Evolutionary conservation across 2,113 vertebrate species (phyloP), one percentile per base, ranked within the genome.

Genomic region (Alaudala cheleensis): DNA sequence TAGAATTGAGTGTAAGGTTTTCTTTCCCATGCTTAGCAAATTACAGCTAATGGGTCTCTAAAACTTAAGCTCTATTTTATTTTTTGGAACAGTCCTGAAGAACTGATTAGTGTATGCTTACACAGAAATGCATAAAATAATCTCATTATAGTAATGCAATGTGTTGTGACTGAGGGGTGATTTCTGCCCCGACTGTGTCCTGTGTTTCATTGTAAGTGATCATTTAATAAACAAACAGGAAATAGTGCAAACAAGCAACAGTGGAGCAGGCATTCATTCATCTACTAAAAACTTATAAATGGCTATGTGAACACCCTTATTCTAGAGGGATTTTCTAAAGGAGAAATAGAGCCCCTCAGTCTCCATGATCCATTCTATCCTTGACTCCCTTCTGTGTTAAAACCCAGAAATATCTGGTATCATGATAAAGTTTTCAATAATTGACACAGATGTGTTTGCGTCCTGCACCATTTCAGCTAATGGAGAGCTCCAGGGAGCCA

Each of bases 351-450:
- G 10, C 16, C 42, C 13, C 40, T 94, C 49, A 24, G 13, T n/a
- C 42, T 69, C 47, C 40, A 34, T 34, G 42, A 87, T 42, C 54
- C 53, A 51, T 56, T 85, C 29, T 51, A 37, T 47, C 51, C 34
- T 90, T 1, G 11, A 51, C 19, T 58, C 31, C 21, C 62, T 69
- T 81, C 28, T 58, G 4, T 44, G 60, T 54, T 85, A 44, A 82
- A 83, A 45, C 12, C 33, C 37, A 64, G 74, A 91, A 90, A 70
- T 91, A 83, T 45, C 47, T 62, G 65, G 71, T 86, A 71, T 92
- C 80, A 51, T 92, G 83, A 92, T 74, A n/a, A 94, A 83, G 60
- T 96, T 95, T 93, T 78, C 94, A 90, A 62, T 90, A 88, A 92
- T 77, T 95, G 92, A 90, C 84, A 74, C 60, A 81, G 70, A 94